Base-by-base conservation (phyloP, 2,888 invertebrate species). In the Mythimna vitellina region DNA sequence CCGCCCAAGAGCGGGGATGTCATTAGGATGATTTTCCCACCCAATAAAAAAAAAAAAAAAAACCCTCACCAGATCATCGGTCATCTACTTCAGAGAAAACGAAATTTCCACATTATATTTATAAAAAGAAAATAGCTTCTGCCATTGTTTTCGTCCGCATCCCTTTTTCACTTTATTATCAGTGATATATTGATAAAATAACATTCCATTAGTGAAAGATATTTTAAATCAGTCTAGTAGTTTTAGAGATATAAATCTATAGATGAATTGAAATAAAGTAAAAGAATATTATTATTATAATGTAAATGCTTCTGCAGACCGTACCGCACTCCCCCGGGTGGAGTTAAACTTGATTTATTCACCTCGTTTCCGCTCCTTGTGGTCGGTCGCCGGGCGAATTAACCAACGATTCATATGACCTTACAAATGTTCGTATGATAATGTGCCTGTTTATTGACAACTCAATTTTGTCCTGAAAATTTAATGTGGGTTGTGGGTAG, bases 331-430 rank as follows among this genome's bases (percentile, higher is more conserved):
- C 93, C 92, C 90, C 74, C 68, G 92, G 92, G 93, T 80, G 79
- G 91, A 92, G 92, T 93, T 93, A 91, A 90, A 89, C 88, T 89
- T 94, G 95, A 95, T 95, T 95, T 95, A 94, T 95, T 90, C 90
- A 88, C 87, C 89, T 93, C 93, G 92, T 95, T 95, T 95, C 92
- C 92, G 85, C 60, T 81, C 78, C 78, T 86, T 80, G 84, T 73
- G 83, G 85, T 60, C 73, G 77, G 73, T 76, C 84, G 72, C 73
- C 81, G 73, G 83, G 83, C 86, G 84, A 87, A 89, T 90, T 89
- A 89, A 86, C 84, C 71, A 53, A 76, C 77, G 82, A 74, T 78
- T 78, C 80, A 65, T 86, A 76, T 82, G 74, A 78, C 74, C 84
- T 82, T 73, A 76, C 76, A 61, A 80, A 85, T 82, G 68, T 67